phyloP scores from a whole-genome alignment of 2,888 invertebrate genomes.

The Drosophila recens region DNA sequence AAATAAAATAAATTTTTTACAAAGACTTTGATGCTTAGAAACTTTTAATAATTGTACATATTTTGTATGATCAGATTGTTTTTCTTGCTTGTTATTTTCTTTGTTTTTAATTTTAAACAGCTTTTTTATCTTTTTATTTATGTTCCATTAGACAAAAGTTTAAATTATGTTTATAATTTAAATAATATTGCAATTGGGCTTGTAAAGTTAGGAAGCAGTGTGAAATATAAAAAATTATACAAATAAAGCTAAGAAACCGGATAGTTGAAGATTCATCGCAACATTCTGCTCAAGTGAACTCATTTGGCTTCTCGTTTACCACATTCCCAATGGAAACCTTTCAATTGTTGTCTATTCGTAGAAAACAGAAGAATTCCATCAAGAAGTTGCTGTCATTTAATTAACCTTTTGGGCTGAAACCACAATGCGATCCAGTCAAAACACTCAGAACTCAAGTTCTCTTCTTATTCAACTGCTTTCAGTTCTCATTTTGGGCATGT shows the following conservation, averaged over 20 bases:
- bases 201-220: too few species aligned
- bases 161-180: too few species aligned
- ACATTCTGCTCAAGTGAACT: neutral
- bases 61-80: too few species aligned
- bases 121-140: too few species aligned
- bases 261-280: neutral
- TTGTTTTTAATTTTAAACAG: too few species aligned
- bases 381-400: conserved; percentile 1
- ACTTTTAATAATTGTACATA: too few species aligned
- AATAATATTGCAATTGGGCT: too few species aligned
- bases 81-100: too few species aligned
- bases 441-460: neutral
- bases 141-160: too few species aligned
- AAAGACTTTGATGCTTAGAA: too few species aligned
- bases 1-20: too few species aligned
- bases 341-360: conserved; percentile 19
- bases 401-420: conserved; percentile 6
- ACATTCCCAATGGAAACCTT: conserved; percentile 18
- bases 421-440: conserved; percentile 13
- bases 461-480: neutral
- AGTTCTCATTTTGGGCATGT: neutral
- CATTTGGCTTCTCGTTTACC: conserved; percentile 16
- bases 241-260: neutral
- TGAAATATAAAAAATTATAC: neutral
- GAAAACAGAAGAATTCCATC: neutral